phyloP scores from a whole-genome alignment of 2,113 vertebrate species.

The Rafetus swinhoei region DNA sequence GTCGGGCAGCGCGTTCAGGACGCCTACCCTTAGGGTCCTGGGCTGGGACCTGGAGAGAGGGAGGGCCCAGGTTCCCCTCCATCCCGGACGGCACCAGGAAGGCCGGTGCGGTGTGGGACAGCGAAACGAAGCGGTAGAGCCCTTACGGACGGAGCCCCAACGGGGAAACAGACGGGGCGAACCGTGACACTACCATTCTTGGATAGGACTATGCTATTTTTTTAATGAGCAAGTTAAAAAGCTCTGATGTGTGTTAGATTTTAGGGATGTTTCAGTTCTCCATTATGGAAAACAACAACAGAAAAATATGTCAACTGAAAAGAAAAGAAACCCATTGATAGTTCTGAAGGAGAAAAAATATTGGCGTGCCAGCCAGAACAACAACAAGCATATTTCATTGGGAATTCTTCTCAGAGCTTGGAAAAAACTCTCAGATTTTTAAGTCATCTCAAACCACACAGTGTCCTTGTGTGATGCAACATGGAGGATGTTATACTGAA shows the following conservation, averaged over 20 bases:
- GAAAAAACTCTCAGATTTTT: not conserved
- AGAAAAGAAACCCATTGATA: not conserved
- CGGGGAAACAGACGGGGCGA: too few species aligned
- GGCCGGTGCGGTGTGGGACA: too few species aligned
- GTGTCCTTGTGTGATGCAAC: not conserved
- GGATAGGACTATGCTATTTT: not conserved
- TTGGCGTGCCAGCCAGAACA: fast-evolving
- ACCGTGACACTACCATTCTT: not conserved
- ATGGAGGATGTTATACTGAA: not conserved
- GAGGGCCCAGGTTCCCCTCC: too few species aligned
- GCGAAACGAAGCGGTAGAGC: too few species aligned
- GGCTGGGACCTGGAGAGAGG: too few species aligned
- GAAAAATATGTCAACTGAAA: not conserved
- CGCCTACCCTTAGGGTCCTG: too few species aligned
- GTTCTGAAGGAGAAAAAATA: not conserved
- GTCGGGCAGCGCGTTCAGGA: too few species aligned
- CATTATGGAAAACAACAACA: not conserved
- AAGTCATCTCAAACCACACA: constrained; percentile 17
- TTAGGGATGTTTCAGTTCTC: not conserved
- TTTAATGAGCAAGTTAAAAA: not conserved
- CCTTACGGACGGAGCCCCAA: too few species aligned
- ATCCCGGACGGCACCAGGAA: too few species aligned
- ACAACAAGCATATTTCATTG: not conserved
- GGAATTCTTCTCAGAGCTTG: not conserved
- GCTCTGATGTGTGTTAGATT: not conserved